These are phyloP conservation scores for Cyaniris semiargus DNA, from an alignment of 2,888 invertebrate species.

Conservation along the genomic window DNA sequence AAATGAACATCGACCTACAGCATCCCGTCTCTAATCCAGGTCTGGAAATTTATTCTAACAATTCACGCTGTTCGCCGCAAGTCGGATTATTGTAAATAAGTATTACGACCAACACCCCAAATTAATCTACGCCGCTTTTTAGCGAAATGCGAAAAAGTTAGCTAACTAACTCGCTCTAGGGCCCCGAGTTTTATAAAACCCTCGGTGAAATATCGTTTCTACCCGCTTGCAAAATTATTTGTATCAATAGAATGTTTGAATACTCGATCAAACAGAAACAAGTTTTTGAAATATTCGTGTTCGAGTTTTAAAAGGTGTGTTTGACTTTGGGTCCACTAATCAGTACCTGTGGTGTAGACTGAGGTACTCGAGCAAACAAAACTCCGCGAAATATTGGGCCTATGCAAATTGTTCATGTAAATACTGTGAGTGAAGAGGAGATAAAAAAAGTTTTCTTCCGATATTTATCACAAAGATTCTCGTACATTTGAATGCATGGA, in stretches of 20 bases:
- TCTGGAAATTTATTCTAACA: slow-evolving; percentile 71
- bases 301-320: slow-evolving; percentile 72
- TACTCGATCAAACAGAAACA: slow-evolving; percentile 64
- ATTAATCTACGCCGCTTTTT: slow-evolving; percentile 73
- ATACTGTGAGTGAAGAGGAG: not conserved
- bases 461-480: too few species aligned
- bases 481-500: too few species aligned
- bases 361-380: slow-evolving; percentile 44
- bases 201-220: slow-evolving; percentile 67
- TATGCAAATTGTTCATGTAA: slow-evolving; percentile 1
- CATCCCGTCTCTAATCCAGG: not conserved
- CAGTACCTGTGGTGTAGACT: slow-evolving; percentile 58
- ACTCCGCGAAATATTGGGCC: not conserved
- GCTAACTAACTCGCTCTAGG: slow-evolving; percentile 60
- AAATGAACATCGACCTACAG: not conserved
- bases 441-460: not conserved
- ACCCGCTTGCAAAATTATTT: slow-evolving; percentile 65
- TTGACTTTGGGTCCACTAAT: slow-evolving; percentile 70
- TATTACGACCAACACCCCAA: slow-evolving; percentile 68
- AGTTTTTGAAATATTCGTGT: slow-evolving; percentile 55
- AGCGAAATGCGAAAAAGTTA: slow-evolving; percentile 75
- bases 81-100: slow-evolving; percentile 79
- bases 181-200: slow-evolving; percentile 58
- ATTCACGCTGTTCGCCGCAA: slow-evolving; percentile 64
- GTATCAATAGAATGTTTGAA: slow-evolving; percentile 75